These are phyloP conservation scores for Euwallacea similis DNA, from an alignment of 1,140 invertebrate species.

Conservation along the genomic window DNA sequence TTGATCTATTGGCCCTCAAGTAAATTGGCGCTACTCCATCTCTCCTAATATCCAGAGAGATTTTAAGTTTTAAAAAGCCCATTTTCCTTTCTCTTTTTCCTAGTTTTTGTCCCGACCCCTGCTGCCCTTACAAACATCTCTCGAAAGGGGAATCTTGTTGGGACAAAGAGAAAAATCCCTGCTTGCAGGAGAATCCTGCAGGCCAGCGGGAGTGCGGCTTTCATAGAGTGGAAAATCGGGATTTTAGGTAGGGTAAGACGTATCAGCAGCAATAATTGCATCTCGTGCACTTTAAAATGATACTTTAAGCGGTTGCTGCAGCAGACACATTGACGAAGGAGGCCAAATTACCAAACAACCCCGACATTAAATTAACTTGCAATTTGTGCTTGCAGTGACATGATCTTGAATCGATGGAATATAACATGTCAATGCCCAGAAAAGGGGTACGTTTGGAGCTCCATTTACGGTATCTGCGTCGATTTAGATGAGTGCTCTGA, in stretches of 20 bases:
- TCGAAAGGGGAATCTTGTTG: constrained; percentile 52
- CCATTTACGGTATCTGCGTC: constrained; percentile 61
- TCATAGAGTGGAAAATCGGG: constrained; percentile 56
- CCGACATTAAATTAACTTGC: constrained; percentile 14
- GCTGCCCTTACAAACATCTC: constrained; percentile 60
- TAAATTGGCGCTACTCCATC: too few species aligned
- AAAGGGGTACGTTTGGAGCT: constrained; percentile 60
- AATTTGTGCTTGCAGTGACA: constrained; percentile 49
- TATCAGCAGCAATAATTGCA: too few species aligned
- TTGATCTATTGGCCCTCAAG: too few species aligned
- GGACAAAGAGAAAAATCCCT: constrained; percentile 55
- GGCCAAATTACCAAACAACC: constrained; percentile 25
- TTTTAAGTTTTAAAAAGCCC: background rate
- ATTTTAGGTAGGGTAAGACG: constrained; percentile 51
- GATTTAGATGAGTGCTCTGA: constrained; percentile 66
- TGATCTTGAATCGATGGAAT: constrained; percentile 62
- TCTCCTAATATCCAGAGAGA: too few species aligned
- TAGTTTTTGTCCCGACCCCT: constrained; percentile 67
- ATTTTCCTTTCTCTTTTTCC: constrained; percentile 2
- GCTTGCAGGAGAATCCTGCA: constrained; percentile 50
- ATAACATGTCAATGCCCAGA: constrained; percentile 59
- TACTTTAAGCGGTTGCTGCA: constrained; percentile 13
- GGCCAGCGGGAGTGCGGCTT: constrained; percentile 54
- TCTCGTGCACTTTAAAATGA: background rate
- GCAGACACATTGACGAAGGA: constrained; percentile 9